Percentiles rank a stretch among this genome's conserved stretches.
phyloP scores from a whole-genome alignment of 2,797 vertebrate species.

The Neostethus bicornis region DNA sequence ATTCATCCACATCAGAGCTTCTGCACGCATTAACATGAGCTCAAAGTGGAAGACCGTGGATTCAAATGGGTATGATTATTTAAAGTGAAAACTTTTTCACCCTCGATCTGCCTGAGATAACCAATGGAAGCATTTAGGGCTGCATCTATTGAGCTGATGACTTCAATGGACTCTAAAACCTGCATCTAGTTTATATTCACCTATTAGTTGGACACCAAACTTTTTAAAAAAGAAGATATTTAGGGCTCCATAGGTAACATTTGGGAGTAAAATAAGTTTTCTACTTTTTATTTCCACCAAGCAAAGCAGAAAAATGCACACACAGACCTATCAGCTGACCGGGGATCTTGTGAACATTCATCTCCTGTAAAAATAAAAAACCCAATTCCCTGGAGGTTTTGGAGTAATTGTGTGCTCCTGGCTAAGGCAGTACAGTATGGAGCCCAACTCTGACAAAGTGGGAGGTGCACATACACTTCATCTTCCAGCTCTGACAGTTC shows the following conservation, averaged over 20 bases:
- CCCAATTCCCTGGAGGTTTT: slow-evolving; percentile 55
- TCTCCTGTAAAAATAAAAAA: slow-evolving; percentile 58
- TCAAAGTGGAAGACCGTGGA: slow-evolving; percentile 35
- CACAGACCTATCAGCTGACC: slow-evolving; percentile 21
- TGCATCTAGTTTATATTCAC: too few species aligned
- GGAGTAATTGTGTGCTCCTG: slow-evolving; percentile 71
- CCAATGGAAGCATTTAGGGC: slow-evolving; percentile 53
- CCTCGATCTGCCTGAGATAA: slow-evolving; percentile 60
- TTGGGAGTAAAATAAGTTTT: slow-evolving; percentile 7
- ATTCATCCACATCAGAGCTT: slow-evolving; percentile 26
- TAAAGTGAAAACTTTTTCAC: slow-evolving; percentile 63
- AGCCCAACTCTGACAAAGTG: slow-evolving; percentile 60
- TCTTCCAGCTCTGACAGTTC: slow-evolving; percentile 70
- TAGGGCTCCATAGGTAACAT: not conserved
- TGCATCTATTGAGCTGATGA: slow-evolving; percentile 72
- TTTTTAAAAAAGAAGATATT: slow-evolving; percentile 29
- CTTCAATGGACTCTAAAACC: slow-evolving; percentile 51
- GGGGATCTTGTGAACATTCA: slow-evolving; percentile 47
- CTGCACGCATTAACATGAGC: slow-evolving; percentile 47
- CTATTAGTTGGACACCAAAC: slow-evolving; percentile 51
- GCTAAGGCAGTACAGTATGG: slow-evolving; percentile 38
- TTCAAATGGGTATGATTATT: slow-evolving; percentile 59
- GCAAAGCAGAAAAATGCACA: slow-evolving; percentile 20
- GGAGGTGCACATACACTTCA: slow-evolving; percentile 69
- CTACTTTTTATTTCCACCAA: not conserved